Conservation (phyloP, 2,888 invertebrate species). For the Acrobasis suavella region DNA sequence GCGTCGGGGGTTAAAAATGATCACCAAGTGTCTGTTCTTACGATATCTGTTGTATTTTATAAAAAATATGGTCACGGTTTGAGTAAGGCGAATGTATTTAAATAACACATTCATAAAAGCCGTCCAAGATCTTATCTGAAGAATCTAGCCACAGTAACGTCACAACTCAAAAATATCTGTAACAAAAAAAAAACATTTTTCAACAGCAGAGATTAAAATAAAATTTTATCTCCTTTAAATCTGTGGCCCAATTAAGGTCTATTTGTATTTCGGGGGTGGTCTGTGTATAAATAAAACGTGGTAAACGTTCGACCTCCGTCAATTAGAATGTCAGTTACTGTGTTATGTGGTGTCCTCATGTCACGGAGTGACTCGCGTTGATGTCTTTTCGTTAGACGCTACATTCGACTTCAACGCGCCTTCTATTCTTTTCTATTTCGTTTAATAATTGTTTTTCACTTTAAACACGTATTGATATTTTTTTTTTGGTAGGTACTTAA, state of each 20-base stretch:
- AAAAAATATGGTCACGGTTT: conserved; percentile 3
- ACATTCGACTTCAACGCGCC: conserved; percentile 1
- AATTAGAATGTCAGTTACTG: conserved; percentile 71
- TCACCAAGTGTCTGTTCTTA: no score
- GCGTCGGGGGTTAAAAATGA: no score
- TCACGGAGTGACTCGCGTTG: conserved; percentile 6
- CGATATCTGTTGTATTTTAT: no score
- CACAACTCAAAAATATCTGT: conserved; percentile 6
- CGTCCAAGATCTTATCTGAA: not conserved
- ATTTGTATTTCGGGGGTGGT: conserved; percentile 73
- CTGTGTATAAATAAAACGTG: conserved; percentile 46
- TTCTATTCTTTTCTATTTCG: not conserved
- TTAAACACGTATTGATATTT: no score
- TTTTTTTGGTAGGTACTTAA: no score
- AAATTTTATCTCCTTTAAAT: conserved; percentile 64
- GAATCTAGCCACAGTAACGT: not conserved
- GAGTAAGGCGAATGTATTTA: not conserved
- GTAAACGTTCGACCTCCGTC: conserved; percentile 64
- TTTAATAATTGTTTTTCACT: no score
- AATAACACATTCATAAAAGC: not conserved
- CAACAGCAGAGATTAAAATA: conserved; percentile 43
- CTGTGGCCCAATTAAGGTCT: conserved; percentile 69
- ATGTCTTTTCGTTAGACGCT: conserved; percentile 12
- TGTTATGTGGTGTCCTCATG: conserved; percentile 42
- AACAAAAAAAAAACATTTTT: conserved; percentile 1